These are phyloP conservation scores for Teleogryllus occipitalis DNA, from an alignment of 1,140 invertebrate species.

Conservation along the genomic window DNA sequence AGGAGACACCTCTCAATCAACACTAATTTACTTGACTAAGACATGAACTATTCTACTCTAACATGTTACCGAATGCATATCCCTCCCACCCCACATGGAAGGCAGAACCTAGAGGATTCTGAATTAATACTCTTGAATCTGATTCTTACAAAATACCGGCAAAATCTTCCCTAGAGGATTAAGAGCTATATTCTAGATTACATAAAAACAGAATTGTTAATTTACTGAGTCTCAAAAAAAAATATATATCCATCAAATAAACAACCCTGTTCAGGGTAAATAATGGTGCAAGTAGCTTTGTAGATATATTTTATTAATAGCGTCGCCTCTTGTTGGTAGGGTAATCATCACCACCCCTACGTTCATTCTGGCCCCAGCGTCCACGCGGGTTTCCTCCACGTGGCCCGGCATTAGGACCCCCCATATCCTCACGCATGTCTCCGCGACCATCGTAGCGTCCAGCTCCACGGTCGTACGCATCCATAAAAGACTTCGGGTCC, in stretches of 20 bases:
- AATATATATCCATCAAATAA: not conserved
- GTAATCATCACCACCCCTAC: constrained; percentile 18
- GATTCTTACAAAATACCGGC: not conserved
- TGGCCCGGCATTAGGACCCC: constrained; percentile 16
- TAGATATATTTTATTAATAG: constrained; percentile 12
- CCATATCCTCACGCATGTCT: constrained; percentile 19
- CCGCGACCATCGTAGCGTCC: constrained; percentile 20
- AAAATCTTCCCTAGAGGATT: not conserved
- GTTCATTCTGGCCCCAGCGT: constrained; percentile 16
- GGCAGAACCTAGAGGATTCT: too few relatives aligned
- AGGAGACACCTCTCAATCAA: not conserved
- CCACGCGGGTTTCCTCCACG: constrained; percentile 21
- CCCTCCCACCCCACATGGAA: not conserved
- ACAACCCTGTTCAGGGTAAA: not conserved
- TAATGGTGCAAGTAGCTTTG: not conserved
- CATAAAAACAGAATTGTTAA: not conserved
- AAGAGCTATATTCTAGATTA: not conserved
- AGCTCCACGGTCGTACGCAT: constrained; percentile 19
- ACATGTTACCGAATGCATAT: not conserved
- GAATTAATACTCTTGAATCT: not conserved
- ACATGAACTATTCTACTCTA: not conserved
- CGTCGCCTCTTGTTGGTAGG: constrained; percentile 19
- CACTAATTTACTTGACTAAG: not conserved
- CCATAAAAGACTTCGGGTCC: constrained; percentile 22
- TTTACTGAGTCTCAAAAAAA: not conserved